Evolutionary conservation across 2,113 vertebrate species (phyloP).

Genomic region (Alethe castanea): DNA sequence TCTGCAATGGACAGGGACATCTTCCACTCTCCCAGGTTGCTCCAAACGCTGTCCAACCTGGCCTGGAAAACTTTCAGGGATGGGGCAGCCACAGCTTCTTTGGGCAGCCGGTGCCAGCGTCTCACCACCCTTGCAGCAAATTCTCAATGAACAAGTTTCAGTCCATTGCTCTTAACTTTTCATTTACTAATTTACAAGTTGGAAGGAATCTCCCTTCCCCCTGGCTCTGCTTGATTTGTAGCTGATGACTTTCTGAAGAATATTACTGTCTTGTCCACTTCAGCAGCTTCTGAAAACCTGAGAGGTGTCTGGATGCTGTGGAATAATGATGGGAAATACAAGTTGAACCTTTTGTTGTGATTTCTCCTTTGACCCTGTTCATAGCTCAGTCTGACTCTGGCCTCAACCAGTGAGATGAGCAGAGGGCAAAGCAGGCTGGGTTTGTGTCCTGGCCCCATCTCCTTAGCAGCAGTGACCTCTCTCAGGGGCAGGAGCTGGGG

Average conservation of each 20-base stretch:
- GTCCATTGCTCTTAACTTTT: background rate
- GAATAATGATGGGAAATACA: background rate
- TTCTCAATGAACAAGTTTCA: background rate
- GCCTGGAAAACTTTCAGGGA: background rate
- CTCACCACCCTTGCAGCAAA: background rate
- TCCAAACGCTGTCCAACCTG: fast-evolving
- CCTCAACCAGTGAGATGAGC: background rate
- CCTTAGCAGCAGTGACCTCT: background rate
- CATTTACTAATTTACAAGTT: background rate
- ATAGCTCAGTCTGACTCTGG: background rate
- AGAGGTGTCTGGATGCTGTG: background rate
- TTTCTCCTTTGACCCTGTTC: background rate
- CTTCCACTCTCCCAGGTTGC: background rate
- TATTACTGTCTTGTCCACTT: background rate
- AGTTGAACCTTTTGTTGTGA: background rate
- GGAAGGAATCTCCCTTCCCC: background rate
- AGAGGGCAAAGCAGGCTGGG: background rate
- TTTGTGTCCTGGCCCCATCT: background rate
- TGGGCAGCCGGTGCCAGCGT: background rate
- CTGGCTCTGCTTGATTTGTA: background rate
- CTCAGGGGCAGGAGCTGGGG: background rate
- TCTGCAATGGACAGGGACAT: background rate
- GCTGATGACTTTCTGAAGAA: background rate
- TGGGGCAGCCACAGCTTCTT: background rate
- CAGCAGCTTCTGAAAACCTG: background rate